These are phyloP conservation scores for Mycteria americana DNA, from an alignment of 2,797 vertebrate genomes.

Conservation along the genomic window DNA sequence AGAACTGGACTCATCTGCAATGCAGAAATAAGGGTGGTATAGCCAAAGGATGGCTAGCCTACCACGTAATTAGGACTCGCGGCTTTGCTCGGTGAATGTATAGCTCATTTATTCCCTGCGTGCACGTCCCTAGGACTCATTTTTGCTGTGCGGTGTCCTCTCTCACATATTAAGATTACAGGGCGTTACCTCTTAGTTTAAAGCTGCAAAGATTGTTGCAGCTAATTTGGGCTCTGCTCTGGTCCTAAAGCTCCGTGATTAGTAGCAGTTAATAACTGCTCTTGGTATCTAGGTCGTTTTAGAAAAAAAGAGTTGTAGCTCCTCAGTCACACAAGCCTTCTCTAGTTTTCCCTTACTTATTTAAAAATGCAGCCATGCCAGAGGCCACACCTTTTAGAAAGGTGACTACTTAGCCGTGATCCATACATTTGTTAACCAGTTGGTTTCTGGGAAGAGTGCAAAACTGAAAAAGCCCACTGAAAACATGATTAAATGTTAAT, in stretches of 20 bases:
- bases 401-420: not conserved
- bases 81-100: not conserved
- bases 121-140: not conserved
- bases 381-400: not conserved
- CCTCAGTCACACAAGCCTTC: not conserved
- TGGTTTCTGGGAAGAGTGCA: not conserved
- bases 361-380: not conserved
- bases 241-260: not conserved
- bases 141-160: not conserved
- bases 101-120: not conserved
- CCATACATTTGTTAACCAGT: not conserved
- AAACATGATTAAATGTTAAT: not conserved
- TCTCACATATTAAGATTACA: not conserved
- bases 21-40: not conserved
- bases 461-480: not conserved
- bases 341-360: not conserved
- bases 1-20: not conserved
- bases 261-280: not conserved
- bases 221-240: not conserved
- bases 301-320: not conserved
- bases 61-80: not conserved
- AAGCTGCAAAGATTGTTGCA: not conserved
- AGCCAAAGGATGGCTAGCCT: not conserved
- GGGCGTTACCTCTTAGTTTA: not conserved
- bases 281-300: not conserved